Base-by-base conservation (phyloP, 2,113 vertebrate genomes). In the Axis porcinus region DNA sequence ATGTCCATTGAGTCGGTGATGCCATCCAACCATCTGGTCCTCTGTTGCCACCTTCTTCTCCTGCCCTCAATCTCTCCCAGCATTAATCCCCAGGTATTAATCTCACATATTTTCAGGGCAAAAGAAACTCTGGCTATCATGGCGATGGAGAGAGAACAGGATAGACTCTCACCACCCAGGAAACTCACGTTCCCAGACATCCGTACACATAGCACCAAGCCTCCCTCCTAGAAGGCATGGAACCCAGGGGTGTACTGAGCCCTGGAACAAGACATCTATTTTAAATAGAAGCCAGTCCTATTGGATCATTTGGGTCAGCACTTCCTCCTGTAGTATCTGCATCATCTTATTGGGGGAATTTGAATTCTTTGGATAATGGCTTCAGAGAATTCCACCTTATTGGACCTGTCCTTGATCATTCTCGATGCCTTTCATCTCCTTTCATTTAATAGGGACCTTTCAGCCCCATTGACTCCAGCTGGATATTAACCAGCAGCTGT, bases 161-260 rank as follows among this genome's bases (percentile, higher is more conserved):
- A 3, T 1, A n/a, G 57, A 33, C n/a, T 15, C 40, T 85, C 5
- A 36, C 2, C 1, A 4, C 28, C 19, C 10, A 10, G 76, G 58
- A 67, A 81, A 27, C 27, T 25, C 67, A 0, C 0, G 4, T 50
- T 70, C 47, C 45, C 23, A 7, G 47, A 14, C 3, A 33, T 36
- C 28, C 30, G 0, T 17, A 55, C 11, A n/a, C 0, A 0, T 0
- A 11, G 70, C 55, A 15, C 45, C 8, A 4, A n/a, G 33, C 14
- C 25, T 74, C 60, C n/a, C 16, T 40, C 11, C 43, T 9, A 14
- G 60, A 28, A 52, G 9, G 33, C 13, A 10, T 5, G 10, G 2
- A 2, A 0, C 14, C 43, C 0, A 17, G 55, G 36, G 33, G 40
- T 81, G 84, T 25, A 55, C 15, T 6, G 67, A n/a, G 12, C n/a